Percentiles rank a stretch among this genome's conserved stretches.
phyloP scores from a whole-genome alignment of 2,113 vertebrate genomes.

The Accipiter virgatus region DNA sequence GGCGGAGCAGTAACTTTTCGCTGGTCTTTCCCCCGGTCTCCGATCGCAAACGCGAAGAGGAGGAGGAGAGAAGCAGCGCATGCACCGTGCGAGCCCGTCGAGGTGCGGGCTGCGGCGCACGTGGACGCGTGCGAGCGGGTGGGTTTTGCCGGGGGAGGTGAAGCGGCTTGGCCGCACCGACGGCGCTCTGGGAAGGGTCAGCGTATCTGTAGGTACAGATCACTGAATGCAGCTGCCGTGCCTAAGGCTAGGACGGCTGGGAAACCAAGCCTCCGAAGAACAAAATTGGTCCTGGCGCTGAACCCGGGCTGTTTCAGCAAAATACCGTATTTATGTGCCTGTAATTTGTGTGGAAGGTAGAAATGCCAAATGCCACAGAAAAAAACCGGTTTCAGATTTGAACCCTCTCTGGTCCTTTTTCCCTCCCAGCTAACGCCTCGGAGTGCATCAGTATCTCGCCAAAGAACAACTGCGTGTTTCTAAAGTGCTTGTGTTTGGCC shows the following conservation, averaged over 20 bases:
- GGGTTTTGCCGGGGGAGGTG: too few species aligned
- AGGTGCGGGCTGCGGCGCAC: too few species aligned
- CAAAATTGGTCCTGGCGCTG: background rate
- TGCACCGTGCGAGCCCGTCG: too few species aligned
- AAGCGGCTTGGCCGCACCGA: too few species aligned
- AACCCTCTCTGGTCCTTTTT: background rate
- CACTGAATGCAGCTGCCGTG: background rate
- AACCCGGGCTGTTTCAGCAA: accelerated
- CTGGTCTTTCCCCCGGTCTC: too few species aligned
- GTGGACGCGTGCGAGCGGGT: too few species aligned
- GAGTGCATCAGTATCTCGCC: background rate
- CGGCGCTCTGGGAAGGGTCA: too few species aligned
- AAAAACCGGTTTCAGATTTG: background rate
- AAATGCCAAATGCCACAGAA: background rate
- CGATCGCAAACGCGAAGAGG: too few species aligned
- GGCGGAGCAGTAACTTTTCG: too few species aligned
- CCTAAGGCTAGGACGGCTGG: background rate
- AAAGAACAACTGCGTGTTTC: background rate
- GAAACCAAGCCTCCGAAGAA: background rate
- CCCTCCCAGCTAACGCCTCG: background rate
- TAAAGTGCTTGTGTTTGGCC: background rate
- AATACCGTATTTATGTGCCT: background rate
- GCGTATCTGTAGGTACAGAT: too few species aligned
- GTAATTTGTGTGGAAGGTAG: background rate
- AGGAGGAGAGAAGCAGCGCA: too few species aligned